Percentiles rank a stretch among this genome's conserved stretches.
Evolutionary conservation across 2,888 invertebrate genomes (phyloP).

Genomic region (Nemurella pictetii): DNA sequence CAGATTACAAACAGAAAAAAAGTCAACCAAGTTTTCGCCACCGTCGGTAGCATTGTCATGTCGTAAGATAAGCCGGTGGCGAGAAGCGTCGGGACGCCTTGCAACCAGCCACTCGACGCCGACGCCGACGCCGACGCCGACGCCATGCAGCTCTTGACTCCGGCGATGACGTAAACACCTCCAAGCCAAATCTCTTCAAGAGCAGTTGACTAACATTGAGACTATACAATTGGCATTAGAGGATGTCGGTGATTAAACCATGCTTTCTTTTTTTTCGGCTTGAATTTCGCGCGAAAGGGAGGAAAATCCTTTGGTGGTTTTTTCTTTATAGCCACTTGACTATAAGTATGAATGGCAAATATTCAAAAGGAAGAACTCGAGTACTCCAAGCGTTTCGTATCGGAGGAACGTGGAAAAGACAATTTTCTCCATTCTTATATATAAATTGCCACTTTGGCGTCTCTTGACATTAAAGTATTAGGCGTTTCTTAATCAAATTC

Average conservation of each 20-base stretch:
- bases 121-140: not conserved
- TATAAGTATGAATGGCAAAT: not conserved
- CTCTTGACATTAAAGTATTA: no score
- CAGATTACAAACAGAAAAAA: not conserved
- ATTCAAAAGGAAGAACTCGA: no score
- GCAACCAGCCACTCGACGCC: not conserved
- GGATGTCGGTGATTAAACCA: not conserved
- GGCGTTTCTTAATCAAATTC: no score
- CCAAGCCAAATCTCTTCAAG: conserved; percentile 6
- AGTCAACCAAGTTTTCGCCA: not conserved
- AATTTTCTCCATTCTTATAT: no score
- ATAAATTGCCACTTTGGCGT: no score
- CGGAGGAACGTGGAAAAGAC: no score
- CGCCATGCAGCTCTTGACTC: not conserved
- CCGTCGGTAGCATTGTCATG: not conserved
- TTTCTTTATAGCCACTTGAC: not conserved
- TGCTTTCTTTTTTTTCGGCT: not conserved
- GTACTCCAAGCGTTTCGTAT: no score
- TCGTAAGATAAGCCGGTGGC: not conserved
- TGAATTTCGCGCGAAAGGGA: not conserved
- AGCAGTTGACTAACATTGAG: not conserved
- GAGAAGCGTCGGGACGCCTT: not conserved
- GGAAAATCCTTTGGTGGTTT: not conserved
- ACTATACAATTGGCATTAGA: not conserved
- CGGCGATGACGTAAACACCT: conserved; percentile 4